Percentiles rank a stretch among this genome's conserved stretches.
Conservation (phyloP, 2,113 vertebrate species). For the Cinclus cinclus region DNA sequence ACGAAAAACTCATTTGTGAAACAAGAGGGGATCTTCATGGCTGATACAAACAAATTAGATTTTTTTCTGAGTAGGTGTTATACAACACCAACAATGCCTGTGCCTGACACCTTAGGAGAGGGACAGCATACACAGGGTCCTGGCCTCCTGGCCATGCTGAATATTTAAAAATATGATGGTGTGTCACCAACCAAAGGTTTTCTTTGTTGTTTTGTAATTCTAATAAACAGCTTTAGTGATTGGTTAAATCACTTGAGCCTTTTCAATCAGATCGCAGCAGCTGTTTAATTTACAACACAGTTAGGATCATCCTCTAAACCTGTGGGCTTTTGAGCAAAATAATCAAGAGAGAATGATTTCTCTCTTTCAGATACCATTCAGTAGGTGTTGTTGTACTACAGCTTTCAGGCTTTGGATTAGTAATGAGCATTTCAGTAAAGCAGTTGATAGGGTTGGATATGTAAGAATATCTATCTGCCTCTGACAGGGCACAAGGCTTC, state of each 20-base stretch:
- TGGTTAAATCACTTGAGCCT: background rate
- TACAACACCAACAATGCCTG: background rate
- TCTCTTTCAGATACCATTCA: background rate
- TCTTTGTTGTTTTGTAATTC: background rate
- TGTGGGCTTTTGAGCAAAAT: background rate
- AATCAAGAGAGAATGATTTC: background rate
- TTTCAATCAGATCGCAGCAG: conserved; percentile 14
- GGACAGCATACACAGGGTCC: background rate
- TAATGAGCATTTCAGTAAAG: background rate
- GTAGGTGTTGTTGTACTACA: background rate
- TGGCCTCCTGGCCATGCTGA: background rate
- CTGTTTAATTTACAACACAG: conserved; percentile 23
- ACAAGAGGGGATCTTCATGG: background rate
- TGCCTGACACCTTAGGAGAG: background rate
- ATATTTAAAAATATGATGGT: background rate
- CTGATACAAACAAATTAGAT: background rate
- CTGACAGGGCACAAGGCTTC: background rate
- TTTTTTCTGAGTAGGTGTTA: background rate
- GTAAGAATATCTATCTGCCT: background rate
- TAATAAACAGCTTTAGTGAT: background rate
- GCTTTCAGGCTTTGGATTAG: background rate
- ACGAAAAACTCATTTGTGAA: background rate
- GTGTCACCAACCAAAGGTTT: background rate
- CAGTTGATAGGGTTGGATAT: background rate
- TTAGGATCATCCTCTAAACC: background rate